phyloP scores from a whole-genome alignment of 2,888 invertebrate species.

The Cryptops parisi region DNA sequence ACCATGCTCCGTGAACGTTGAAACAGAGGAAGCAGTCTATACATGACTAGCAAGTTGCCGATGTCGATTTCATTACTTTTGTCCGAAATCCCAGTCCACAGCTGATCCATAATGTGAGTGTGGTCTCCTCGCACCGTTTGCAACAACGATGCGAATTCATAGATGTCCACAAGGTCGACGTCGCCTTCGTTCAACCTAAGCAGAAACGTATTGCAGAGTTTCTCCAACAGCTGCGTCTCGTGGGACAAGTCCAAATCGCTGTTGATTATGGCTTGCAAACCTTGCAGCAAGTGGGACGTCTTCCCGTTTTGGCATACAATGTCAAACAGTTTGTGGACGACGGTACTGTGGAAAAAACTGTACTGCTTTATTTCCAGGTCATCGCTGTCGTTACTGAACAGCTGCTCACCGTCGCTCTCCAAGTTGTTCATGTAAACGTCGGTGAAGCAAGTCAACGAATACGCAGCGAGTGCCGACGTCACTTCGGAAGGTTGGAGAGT shows the following conservation, averaged over 20 bases:
- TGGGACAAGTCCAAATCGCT: conserved; percentile 27
- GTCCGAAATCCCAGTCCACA: conserved; percentile 50
- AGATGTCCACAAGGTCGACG: conserved; percentile 43
- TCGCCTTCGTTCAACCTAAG: conserved; percentile 45
- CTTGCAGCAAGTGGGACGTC: conserved; percentile 32
- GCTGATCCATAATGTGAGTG: conserved; percentile 42
- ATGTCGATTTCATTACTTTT: conserved; percentile 43
- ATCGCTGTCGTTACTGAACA: conserved; percentile 24
- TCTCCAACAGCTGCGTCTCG: conserved; percentile 27
- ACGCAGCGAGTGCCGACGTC: conserved; percentile 34
- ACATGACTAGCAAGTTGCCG: conserved; percentile 42
- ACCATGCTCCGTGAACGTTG: conserved; percentile 45
- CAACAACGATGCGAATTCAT: conserved; percentile 43
- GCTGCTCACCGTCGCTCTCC: conserved; percentile 18
- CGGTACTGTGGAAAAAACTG: no score
- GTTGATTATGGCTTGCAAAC: conserved; percentile 24
- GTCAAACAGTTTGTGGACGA: conserved; percentile 29
- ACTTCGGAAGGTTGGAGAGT: conserved; percentile 36
- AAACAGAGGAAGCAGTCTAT: conserved; percentile 41
- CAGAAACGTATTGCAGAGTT: conserved; percentile 46
- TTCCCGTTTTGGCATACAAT: conserved; percentile 35
- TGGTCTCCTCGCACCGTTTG: conserved; percentile 37
- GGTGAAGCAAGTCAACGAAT: conserved; percentile 35
- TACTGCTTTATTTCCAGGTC: conserved; percentile 26
- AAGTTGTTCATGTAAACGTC: conserved; percentile 33